These are phyloP conservation scores for Scaptodrosophila latifasciaeformis DNA, from an alignment of 2,888 invertebrate genomes.

Conservation along the genomic window DNA sequence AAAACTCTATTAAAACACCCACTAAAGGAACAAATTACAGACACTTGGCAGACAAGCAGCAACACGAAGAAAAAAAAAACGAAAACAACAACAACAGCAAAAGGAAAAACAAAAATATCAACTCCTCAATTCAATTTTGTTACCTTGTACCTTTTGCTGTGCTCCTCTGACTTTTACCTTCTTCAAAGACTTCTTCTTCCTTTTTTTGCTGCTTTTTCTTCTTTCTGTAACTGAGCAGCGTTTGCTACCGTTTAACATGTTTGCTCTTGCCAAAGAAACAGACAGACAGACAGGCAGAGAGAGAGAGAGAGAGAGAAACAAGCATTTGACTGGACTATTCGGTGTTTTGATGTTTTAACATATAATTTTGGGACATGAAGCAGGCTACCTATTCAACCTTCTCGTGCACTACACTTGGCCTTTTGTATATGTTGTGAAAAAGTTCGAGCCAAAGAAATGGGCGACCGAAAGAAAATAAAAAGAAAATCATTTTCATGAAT, in stretches of 20 bases:
- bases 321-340: constrained; percentile 17
- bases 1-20: constrained; percentile 57
- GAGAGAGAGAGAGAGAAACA: not conserved
- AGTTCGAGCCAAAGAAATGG: too few species aligned
- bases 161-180: constrained; percentile 2
- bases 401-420: too few species aligned
- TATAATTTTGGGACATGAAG: constrained; percentile 58
- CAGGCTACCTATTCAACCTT: too few species aligned
- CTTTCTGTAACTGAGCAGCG: too few species aligned
- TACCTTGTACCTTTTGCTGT: constrained; percentile 11
- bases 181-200: too few species aligned
- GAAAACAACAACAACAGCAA: constrained; percentile 17
- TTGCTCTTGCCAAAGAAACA: too few species aligned
- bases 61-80: constrained; percentile 1
- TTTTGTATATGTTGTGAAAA: too few species aligned
- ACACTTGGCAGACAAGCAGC: constrained; percentile 54
- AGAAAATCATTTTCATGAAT: constrained; percentile 33
- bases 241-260: too few species aligned
- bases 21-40: constrained; percentile 53
- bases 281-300: too few species aligned
- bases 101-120: constrained; percentile 16
- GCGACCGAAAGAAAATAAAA: constrained; percentile 9
- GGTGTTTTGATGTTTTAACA: constrained; percentile 48
- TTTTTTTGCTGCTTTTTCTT: too few species aligned
- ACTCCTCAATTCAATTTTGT: not conserved